phyloP scores from a whole-genome alignment of 2,888 invertebrate genomes.

The Falcaria lacertinaria region DNA sequence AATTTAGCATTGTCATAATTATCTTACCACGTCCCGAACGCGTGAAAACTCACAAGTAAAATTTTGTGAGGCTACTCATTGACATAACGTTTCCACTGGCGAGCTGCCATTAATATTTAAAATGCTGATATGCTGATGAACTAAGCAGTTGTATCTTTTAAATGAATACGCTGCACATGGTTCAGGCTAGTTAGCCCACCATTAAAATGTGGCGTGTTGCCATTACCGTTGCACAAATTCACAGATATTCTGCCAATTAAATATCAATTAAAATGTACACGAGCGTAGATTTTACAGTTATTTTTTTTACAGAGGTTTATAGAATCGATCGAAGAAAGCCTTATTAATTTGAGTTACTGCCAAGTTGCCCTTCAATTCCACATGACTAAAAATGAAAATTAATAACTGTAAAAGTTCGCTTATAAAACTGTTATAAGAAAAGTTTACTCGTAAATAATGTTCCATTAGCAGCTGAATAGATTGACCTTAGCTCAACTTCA shows the following conservation, averaged over 20 bases:
- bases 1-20: not conserved
- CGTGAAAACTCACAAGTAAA: conserved; percentile 11
- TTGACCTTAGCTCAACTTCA: conserved; percentile 5
- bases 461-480: conserved; percentile 5
- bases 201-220: too few species aligned
- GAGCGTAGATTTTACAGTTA: too few species aligned
- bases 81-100: conserved; percentile 8
- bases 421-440: too few species aligned
- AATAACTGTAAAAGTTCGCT: too few species aligned
- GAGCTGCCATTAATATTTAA: conserved; percentile 6
- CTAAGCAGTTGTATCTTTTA: too few species aligned
- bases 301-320: not conserved
- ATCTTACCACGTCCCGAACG: conserved; percentile 4
- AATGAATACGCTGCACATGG: too few species aligned
- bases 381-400: too few species aligned
- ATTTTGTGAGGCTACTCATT: conserved; percentile 9
- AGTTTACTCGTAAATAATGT: conserved; percentile 7
- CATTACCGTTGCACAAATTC: too few species aligned
- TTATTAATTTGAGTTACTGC: conserved; percentile 6
- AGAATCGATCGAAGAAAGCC: not conserved
- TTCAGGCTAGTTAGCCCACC: too few species aligned
- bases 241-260: too few species aligned
- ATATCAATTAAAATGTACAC: too few species aligned
- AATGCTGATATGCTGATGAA: conserved; percentile 6
- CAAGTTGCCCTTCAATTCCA: conserved; percentile 4